Evolutionary conservation across 2,797 vertebrate species (phyloP).

Genomic region (Smutsia gigantea): DNA sequence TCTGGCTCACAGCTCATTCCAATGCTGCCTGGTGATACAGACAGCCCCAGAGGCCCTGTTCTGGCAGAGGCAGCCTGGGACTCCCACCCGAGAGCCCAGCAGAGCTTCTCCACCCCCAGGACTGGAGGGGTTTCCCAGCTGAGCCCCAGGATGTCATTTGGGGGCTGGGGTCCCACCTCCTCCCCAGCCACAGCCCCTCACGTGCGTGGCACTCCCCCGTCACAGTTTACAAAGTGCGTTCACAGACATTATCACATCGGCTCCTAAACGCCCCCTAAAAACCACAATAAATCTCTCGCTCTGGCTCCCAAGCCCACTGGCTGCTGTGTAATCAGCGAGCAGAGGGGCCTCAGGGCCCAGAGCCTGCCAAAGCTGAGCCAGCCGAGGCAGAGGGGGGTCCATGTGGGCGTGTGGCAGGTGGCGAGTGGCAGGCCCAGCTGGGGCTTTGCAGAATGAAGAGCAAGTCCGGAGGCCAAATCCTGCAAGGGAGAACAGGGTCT

Average conservation of each 20-base stretch:
- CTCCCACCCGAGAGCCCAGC: neutral
- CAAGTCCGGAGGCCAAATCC: conserved; percentile 40
- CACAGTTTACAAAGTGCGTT: conserved; percentile 82
- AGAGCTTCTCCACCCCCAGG: conserved; percentile 18
- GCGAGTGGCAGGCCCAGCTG: conserved; percentile 77
- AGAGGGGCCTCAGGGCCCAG: conserved; percentile 73
- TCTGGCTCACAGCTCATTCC: conserved; percentile 56
- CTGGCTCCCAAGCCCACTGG: conserved; percentile 79
- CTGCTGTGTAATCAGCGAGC: conserved; percentile 75
- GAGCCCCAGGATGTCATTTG: conserved; percentile 46
- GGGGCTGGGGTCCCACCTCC: conserved; percentile 56
- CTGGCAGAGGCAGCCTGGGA: neutral
- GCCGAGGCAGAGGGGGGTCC: conserved; percentile 72
- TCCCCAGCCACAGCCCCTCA: conserved; percentile 52
- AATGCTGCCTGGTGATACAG: conserved; percentile 55
- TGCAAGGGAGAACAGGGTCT: conserved; percentile 1
- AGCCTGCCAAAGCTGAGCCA: conserved; percentile 75
- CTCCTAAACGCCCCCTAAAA: conserved; percentile 83
- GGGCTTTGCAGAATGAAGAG: conserved; percentile 39
- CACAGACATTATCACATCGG: conserved; percentile 82
- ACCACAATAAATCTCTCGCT: conserved; percentile 81
- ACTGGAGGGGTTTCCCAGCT: conserved; percentile 30
- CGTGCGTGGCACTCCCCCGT: conserved; percentile 73
- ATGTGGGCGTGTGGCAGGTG: conserved; percentile 76
- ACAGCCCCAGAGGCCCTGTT: neutral